A percentile compares a stretch with the other conserved stretches of the same genome.
Evolutionary conservation across 2,113 vertebrate genomes (phyloP).

Genomic region (Cavia aperea): DNA sequence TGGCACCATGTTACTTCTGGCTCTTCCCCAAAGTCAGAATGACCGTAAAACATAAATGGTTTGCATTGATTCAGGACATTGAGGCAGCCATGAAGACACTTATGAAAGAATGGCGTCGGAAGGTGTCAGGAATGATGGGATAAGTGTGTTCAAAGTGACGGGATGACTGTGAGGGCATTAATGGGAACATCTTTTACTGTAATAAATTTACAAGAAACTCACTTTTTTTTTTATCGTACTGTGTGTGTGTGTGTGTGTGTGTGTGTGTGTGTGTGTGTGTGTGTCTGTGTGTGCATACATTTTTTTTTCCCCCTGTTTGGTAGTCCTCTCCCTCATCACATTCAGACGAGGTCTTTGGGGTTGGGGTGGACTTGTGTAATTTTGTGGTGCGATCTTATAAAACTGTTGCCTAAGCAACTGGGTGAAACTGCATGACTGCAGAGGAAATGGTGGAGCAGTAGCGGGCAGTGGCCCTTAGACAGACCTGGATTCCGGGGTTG

Average conservation of each 20-base stretch:
- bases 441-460: neutral
- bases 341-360: neutral
- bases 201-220: neutral
- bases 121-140: neutral
- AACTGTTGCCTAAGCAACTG: neutral
- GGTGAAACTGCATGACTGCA: neutral
- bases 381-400: neutral
- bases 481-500: neutral
- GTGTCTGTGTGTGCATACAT: too few relatives aligned
- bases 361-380: neutral
- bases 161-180: neutral
- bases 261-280: neutral
- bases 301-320: neutral
- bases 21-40: neutral
- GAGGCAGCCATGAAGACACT: neutral
- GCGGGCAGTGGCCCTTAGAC: neutral
- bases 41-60: neutral
- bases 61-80: neutral
- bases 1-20: neutral
- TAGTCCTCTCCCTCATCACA: neutral
- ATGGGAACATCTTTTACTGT: neutral
- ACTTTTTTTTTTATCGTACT: neutral
- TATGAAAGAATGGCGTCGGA: neutral
- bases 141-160: neutral
- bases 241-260: neutral